Percentiles rank a stretch among this genome's conserved stretches.
phyloP scores from a whole-genome alignment of 2,797 vertebrate genomes.

The Agapornis canus region DNA sequence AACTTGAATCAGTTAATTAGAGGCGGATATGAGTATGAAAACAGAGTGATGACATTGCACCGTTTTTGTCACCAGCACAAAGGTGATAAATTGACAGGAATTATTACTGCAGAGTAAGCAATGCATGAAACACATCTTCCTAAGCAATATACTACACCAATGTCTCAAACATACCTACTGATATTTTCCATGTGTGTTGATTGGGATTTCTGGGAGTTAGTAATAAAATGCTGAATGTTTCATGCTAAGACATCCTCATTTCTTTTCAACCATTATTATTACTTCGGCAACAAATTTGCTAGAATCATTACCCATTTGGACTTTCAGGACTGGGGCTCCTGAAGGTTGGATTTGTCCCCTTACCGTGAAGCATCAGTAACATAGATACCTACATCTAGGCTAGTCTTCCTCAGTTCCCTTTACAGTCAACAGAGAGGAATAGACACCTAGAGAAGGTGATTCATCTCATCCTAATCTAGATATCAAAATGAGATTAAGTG shows the following conservation, averaged over 20 bases:
- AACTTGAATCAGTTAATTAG: neutral
- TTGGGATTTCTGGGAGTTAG: neutral
- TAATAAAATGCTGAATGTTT: neutral
- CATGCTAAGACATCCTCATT: neutral
- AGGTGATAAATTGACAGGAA: neutral
- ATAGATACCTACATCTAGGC: neutral
- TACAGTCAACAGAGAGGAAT: neutral
- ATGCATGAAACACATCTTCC: neutral
- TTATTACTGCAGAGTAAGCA: neutral
- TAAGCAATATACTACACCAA: neutral
- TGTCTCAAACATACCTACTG: neutral
- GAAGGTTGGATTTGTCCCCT: constrained; percentile 10
- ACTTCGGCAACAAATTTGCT: neutral
- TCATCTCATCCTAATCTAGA: constrained; percentile 32
- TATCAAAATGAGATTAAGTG: constrained; percentile 52
- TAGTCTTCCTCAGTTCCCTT: neutral
- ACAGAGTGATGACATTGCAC: neutral
- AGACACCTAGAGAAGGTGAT: neutral
- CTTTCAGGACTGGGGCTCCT: neutral
- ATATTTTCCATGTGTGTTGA: neutral
- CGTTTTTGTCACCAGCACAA: neutral
- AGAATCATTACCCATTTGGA: neutral
- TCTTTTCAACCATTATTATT: neutral
- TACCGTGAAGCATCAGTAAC: neutral
- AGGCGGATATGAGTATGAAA: neutral